phyloP scores from a whole-genome alignment of 2,113 vertebrate genomes.

The Podarcis cretensis region DNA sequence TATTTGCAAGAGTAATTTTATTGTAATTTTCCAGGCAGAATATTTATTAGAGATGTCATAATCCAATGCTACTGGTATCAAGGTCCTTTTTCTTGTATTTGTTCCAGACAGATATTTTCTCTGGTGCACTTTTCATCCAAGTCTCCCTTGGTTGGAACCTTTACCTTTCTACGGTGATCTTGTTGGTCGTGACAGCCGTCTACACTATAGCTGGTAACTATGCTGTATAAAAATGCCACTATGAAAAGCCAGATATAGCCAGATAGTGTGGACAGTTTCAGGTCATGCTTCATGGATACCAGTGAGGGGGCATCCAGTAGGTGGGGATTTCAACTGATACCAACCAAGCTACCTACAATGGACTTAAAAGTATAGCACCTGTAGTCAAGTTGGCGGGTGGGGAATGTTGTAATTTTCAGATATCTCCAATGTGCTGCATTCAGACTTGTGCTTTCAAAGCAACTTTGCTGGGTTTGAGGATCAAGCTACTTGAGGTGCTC shows the following conservation, averaged over 20 bases:
- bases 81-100: constrained; percentile 28
- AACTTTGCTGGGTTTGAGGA: background rate
- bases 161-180: constrained; percentile 86
- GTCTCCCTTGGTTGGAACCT: constrained; percentile 91
- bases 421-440: background rate
- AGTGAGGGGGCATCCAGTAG: too few relatives aligned
- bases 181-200: constrained; percentile 88
- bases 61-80: background rate
- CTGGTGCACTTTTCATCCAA: constrained; percentile 92
- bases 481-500: background rate
- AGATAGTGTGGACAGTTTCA: background rate
- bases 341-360: background rate
- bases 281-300: background rate
- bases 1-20: background rate
- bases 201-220: constrained; percentile 91
- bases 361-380: background rate
- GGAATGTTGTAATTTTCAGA: background rate
- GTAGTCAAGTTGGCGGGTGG: background rate
- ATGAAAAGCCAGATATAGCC: background rate
- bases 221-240: background rate
- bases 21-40: background rate
- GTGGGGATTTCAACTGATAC: background rate
- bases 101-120: constrained; percentile 92
- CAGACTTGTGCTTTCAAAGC: background rate
- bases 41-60: constrained; percentile 30